phyloP scores from a whole-genome alignment of 2,888 invertebrate species.

The Polia nebulosa region DNA sequence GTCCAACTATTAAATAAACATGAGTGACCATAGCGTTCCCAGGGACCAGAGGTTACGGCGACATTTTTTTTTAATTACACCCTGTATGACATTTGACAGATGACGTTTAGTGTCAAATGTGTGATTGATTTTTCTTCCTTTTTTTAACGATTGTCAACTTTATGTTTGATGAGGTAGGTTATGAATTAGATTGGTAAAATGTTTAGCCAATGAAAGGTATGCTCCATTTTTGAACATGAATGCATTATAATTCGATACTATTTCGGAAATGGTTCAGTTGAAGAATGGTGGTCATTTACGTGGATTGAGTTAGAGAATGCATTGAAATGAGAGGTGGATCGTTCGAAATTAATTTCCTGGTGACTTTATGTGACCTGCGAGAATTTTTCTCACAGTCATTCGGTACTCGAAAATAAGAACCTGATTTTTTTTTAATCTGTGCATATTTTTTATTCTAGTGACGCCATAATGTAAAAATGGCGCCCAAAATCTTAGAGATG shows the following conservation, averaged over 20 bases:
- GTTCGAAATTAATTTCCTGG: constrained; percentile 4
- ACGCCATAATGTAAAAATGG: not conserved
- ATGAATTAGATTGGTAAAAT: constrained; percentile 8
- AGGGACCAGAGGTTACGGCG: constrained; percentile 67
- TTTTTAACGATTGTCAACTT: constrained; percentile 12
- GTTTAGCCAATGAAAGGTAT: constrained; percentile 35
- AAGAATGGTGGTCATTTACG: constrained; percentile 31
- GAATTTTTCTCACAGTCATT: not conserved
- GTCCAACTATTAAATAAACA: constrained; percentile 39
- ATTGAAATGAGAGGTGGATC: not conserved
- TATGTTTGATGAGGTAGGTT: not conserved
- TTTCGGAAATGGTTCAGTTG: constrained; percentile 58
- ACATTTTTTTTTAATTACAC: constrained; percentile 70
- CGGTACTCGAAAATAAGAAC: not conserved
- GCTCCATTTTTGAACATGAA: constrained; percentile 67
- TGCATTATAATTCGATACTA: constrained; percentile 60
- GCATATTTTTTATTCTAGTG: not conserved
- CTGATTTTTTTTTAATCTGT: too few species aligned
- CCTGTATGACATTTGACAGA: constrained; percentile 65
- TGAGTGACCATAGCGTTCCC: constrained; percentile 62
- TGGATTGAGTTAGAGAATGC: constrained; percentile 17
- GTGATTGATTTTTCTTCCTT: constrained; percentile 66
- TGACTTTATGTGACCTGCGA: not conserved
- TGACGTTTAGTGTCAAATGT: constrained; percentile 68
- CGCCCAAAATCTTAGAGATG: not conserved